phyloP scores from a whole-genome alignment of 2,888 invertebrate species.

The Cheilosia vernalis region DNA sequence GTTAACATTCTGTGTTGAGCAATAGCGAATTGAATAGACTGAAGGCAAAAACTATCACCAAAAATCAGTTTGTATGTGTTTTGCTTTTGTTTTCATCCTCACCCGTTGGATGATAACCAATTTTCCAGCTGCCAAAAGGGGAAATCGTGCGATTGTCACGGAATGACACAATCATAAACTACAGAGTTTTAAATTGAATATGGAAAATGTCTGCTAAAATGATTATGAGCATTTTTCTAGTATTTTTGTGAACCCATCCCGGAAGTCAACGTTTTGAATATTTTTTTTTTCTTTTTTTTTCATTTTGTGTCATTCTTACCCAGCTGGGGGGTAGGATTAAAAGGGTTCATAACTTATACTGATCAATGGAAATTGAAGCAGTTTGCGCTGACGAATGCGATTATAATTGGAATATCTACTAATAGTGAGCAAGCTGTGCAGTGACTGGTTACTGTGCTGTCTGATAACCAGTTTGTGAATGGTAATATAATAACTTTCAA shows the following conservation, averaged over 20 bases:
- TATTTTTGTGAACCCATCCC: neutral
- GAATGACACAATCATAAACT: neutral
- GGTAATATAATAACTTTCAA: slow-evolving; percentile 1
- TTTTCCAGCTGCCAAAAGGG: slow-evolving; percentile 14
- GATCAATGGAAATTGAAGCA: slow-evolving; percentile 9
- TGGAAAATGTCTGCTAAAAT: slow-evolving; percentile 14
- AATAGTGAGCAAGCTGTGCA: neutral
- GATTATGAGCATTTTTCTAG: slow-evolving; percentile 2
- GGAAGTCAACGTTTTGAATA: neutral
- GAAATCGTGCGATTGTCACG: slow-evolving; percentile 12
- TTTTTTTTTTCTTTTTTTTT: neutral
- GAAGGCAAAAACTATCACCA: neutral
- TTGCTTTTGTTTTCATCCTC: neutral
- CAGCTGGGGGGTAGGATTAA: neutral
- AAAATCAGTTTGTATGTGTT: neutral
- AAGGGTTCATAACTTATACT: neutral
- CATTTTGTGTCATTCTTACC: neutral
- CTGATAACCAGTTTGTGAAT: neutral
- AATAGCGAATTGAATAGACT: neutral
- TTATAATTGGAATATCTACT: slow-evolving; percentile 2
- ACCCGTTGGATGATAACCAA: slow-evolving; percentile 35
- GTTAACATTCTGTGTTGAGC: too few species aligned
- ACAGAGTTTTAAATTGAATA: slow-evolving; percentile 26
- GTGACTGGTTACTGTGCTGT: neutral
- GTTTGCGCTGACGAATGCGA: neutral